Percentiles rank a stretch among this genome's conserved stretches.
Conservation (phyloP, 2,888 invertebrate species). For the Eristalis arbustorum region DNA sequence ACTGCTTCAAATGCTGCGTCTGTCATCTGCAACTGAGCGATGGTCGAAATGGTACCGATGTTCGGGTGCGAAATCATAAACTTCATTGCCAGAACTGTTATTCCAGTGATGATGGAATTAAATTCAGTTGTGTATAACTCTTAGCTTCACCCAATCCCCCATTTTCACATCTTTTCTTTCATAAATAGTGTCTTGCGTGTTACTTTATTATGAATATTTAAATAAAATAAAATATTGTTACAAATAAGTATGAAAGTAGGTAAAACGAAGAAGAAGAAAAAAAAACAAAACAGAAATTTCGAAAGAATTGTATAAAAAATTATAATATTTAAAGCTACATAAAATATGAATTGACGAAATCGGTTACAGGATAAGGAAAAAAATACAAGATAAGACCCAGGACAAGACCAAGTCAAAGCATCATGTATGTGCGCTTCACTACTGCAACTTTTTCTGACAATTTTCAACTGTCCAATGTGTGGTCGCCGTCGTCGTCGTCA, state of each 20-base stretch:
- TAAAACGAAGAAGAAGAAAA: constrained; percentile 3
- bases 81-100: constrained; percentile 99
- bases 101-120: constrained; percentile 96
- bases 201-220: constrained; percentile 47
- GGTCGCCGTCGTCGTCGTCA: background rate
- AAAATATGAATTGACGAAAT: constrained; percentile 43
- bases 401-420: constrained; percentile 17
- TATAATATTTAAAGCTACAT: constrained; percentile 44
- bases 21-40: constrained; percentile 95
- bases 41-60: constrained; percentile 96
- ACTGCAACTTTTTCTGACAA: constrained; percentile 13
- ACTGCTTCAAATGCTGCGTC: constrained; percentile 98
- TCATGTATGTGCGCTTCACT: background rate
- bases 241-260: constrained; percentile 50
- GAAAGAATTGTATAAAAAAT: constrained; percentile 48
- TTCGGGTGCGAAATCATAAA: constrained; percentile 93
- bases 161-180: constrained; percentile 5
- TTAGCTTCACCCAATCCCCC: background rate
- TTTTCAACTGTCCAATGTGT: constrained; percentile 57
- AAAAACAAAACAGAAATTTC: constrained; percentile 1
- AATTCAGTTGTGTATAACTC: constrained; percentile 89
- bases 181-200: constrained; percentile 47
- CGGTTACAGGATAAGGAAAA: constrained; percentile 52
- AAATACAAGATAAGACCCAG: constrained; percentile 21
- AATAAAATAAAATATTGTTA: constrained; percentile 48